Evolutionary conservation across 2,888 invertebrate genomes (phyloP).

Genomic region (Heliothis peltigera): DNA sequence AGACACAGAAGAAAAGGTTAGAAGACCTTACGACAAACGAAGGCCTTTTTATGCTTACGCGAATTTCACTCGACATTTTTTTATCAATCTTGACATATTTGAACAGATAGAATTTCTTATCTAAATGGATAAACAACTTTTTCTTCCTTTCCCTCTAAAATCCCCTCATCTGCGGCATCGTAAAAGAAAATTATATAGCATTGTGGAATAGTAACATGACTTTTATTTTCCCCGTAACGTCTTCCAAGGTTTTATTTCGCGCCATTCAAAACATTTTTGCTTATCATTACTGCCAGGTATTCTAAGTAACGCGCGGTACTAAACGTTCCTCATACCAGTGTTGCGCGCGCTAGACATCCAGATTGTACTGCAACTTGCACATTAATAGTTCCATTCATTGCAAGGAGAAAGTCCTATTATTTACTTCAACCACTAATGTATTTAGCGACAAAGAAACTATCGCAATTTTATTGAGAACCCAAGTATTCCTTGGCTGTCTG

Average conservation of each 20-base stretch:
- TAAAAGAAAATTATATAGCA: slow-evolving; percentile 11
- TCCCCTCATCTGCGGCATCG: slow-evolving; percentile 3
- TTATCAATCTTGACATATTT: too few species aligned
- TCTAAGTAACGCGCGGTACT: slow-evolving; percentile 42
- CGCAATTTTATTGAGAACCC: slow-evolving; percentile 63
- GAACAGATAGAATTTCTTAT: too few species aligned
- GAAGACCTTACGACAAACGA: too few species aligned
- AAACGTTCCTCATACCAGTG: slow-evolving; percentile 57
- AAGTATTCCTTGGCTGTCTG: slow-evolving; percentile 60
- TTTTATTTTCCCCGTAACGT: slow-evolving; percentile 11
- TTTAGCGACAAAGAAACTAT: slow-evolving; percentile 68
- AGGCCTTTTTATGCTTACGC: too few species aligned
- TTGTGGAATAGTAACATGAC: background rate
- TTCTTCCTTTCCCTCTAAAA: background rate
- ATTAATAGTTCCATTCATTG: slow-evolving; percentile 64
- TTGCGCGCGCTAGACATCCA: slow-evolving; percentile 58
- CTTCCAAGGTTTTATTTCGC: slow-evolving; percentile 35
- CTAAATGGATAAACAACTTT: background rate
- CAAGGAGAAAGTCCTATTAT: slow-evolving; percentile 63
- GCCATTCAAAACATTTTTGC: slow-evolving; percentile 51
- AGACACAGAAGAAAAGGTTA: too few species aligned
- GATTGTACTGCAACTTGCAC: slow-evolving; percentile 58
- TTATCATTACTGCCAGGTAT: slow-evolving; percentile 52
- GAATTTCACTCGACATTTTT: too few species aligned
- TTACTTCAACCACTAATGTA: slow-evolving; percentile 63